Evolutionary conservation across 92 coral and sea anemone genomes (phyloP).

Genomic region (Muricea muricata): DNA sequence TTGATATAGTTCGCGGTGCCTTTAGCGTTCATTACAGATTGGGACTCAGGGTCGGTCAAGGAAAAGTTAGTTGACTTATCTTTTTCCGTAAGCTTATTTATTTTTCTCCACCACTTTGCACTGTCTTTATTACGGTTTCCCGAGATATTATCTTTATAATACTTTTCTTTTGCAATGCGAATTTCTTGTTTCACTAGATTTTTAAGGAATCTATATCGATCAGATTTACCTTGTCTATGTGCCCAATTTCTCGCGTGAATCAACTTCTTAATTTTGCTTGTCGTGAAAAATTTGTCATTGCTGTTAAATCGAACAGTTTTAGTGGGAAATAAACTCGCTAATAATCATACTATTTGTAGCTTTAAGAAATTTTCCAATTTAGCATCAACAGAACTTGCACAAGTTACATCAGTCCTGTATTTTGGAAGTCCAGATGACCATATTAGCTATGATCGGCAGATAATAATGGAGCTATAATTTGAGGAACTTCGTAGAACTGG

Average conservation of each 20-base stretch:
- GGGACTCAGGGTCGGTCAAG: neutral
- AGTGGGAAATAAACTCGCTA: neutral
- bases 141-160: neutral
- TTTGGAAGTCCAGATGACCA: constrained; percentile 5
- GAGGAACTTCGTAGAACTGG: neutral
- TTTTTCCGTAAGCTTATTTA: neutral
- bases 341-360: neutral
- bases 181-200: neutral
- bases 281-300: constrained; percentile 8
- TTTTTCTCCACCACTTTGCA: constrained; percentile 16
- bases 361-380: constrained; percentile 7
- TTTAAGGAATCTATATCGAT: neutral
- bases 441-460: constrained; percentile 14
- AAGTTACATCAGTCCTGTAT: neutral
- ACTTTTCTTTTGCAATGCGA: neutral
- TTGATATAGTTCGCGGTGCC: constrained; percentile 2
- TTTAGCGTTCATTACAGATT: neutral
- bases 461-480: neutral
- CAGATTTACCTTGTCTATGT: neutral
- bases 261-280: constrained; percentile 3
- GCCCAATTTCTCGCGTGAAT: neutral
- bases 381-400: neutral
- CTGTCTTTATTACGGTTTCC: neutral
- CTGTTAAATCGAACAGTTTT: constrained; percentile 7
- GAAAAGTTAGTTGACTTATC: neutral